These are phyloP conservation scores for Oreochromis tanganicae DNA, from an alignment of 2,113 vertebrate species.

Conservation along the genomic window DNA sequence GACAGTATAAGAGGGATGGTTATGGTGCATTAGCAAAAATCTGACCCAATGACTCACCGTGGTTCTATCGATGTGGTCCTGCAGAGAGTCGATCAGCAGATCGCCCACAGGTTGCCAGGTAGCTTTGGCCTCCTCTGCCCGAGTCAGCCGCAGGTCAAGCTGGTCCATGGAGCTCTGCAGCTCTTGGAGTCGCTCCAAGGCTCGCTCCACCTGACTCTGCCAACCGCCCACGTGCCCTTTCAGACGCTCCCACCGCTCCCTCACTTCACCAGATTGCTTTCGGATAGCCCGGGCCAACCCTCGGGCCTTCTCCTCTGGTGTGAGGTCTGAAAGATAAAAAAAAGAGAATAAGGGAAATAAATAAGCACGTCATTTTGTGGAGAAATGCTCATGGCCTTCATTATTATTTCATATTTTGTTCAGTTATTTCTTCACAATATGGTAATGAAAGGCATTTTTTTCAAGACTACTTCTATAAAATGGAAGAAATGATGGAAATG, in stretches of 20 bases:
- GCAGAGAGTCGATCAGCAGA: conserved; percentile 88
- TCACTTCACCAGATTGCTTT: conserved; percentile 89
- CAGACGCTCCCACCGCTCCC: conserved; percentile 90
- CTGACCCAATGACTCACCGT: conserved; percentile 71
- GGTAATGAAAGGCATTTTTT: neutral
- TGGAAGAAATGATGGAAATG: neutral
- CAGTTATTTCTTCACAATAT: neutral
- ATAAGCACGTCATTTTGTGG: neutral
- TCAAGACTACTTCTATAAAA: neutral
- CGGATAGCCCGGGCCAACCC: conserved; percentile 90
- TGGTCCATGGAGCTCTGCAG: conserved; percentile 93
- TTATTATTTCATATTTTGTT: neutral
- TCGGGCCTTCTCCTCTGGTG: conserved; percentile 89
- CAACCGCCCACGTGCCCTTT: conserved; percentile 78
- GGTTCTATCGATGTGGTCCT: conserved; percentile 90
- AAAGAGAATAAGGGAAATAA: neutral
- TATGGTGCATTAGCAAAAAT: neutral
- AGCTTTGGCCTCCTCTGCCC: conserved; percentile 79
- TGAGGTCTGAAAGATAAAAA: conserved; percentile 73
- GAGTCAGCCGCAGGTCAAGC: conserved; percentile 83
- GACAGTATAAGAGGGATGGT: neutral
- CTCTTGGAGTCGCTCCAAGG: conserved; percentile 85
- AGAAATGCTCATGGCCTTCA: neutral
- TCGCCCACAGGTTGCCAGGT: conserved; percentile 92
- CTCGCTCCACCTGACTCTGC: conserved; percentile 90